Conservation (phyloP, 2,113 vertebrate species). For the Paramormyrops kingsleyae region DNA sequence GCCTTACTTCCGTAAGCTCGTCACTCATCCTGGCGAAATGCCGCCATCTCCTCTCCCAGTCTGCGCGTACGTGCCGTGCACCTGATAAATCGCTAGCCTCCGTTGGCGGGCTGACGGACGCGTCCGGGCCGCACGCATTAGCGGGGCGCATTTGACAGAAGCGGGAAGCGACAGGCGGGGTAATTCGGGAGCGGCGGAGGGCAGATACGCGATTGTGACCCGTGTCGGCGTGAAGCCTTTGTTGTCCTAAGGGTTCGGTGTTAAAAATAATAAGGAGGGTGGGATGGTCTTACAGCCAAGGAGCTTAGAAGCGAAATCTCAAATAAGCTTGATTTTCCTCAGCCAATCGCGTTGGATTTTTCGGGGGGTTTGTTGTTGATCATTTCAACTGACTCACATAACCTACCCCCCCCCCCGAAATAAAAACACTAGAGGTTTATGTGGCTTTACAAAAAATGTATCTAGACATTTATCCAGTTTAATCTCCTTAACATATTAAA, state of each 20-base stretch:
- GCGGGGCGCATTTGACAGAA: constrained; percentile 39
- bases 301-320: constrained; percentile 73
- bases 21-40: background rate
- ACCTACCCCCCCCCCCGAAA: constrained; percentile 46
- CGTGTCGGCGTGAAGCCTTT: constrained; percentile 47
- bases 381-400: constrained; percentile 63
- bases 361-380: constrained; percentile 59
- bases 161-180: constrained; percentile 48
- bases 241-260: constrained; percentile 64
- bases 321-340: constrained; percentile 65
- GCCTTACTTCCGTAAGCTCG: background rate
- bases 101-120: constrained; percentile 25
- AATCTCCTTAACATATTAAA: constrained; percentile 81
- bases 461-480: constrained; percentile 77
- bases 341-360: constrained; percentile 57
- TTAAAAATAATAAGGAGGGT: constrained; percentile 68
- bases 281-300: constrained; percentile 72
- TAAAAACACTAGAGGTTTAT: constrained; percentile 71
- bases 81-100: constrained; percentile 31
- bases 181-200: constrained; percentile 49
- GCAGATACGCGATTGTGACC: constrained; percentile 58
- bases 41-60: background rate
- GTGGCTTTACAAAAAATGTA: constrained; percentile 69
- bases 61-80: background rate
- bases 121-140: constrained; percentile 11